Evolutionary conservation across 1,140 invertebrate genomes (phyloP).

Genomic region (Formica selysi): DNA sequence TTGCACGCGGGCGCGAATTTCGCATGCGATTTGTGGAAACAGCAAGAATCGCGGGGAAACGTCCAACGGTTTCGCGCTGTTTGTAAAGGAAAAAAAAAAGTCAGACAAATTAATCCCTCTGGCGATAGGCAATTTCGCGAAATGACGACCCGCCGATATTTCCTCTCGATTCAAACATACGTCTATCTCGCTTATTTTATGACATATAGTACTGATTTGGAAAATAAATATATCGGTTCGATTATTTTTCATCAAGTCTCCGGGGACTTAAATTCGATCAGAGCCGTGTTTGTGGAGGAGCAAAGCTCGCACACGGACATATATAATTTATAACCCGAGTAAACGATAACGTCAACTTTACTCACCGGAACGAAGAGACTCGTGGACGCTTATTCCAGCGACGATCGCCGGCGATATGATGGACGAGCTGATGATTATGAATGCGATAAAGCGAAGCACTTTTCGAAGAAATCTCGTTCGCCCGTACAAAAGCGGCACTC

Average conservation of each 20-base stretch:
- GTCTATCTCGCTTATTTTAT: neutral
- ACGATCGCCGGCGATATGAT: neutral
- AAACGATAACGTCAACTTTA: conserved; percentile 1
- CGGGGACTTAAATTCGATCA: neutral
- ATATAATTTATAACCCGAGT: neutral
- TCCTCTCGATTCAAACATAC: neutral
- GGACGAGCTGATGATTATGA: neutral
- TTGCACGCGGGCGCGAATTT: conserved; percentile 16
- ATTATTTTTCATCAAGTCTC: neutral
- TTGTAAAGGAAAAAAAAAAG: neutral
- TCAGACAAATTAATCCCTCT: neutral
- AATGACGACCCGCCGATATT: neutral
- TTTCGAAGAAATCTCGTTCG: neutral
- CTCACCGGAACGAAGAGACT: conserved; percentile 1
- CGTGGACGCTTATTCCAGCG: neutral
- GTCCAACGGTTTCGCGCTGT: neutral
- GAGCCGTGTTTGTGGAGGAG: neutral
- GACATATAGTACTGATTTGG: neutral
- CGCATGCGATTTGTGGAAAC: conserved; percentile 10
- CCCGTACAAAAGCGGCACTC: neutral
- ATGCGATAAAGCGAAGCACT: conserved; percentile 13
- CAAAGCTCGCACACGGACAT: too few relatives aligned
- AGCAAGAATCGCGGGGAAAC: neutral
- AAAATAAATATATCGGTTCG: neutral
- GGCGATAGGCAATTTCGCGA: neutral